Base-by-base conservation (phyloP, 2,888 invertebrate species). In the Leptogaster cylindrica region DNA sequence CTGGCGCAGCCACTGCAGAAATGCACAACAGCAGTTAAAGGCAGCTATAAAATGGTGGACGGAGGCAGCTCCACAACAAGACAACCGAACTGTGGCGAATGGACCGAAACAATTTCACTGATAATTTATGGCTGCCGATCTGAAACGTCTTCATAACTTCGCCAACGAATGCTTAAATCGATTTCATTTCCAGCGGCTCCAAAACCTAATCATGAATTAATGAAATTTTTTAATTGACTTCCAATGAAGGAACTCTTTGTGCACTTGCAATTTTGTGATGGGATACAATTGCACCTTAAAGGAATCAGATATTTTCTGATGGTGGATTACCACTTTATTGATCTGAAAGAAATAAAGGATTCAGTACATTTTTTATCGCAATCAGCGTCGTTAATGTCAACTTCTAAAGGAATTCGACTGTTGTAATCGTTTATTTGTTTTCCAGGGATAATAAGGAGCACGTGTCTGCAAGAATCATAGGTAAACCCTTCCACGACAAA, bases 171-270 rank as follows among this genome's bases (percentile, higher is more conserved):
- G 67, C 63, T 65, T 70, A 68, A 70, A 70, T 70, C 70, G 70
- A 70, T 70, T 70, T 68, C 68, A 66, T 70, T 52, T 70, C 67
- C 70, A 67, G 63, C 61, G 61, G 68, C 64, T 58, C 70, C 31
- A 70, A n/a, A 70, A 70, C 66, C 70, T 70, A 70, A 70, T 70
- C 70, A 68, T 52, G 55, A 31, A 65, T 68, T 68, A 70, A 70
- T 70, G 70, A 70, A 68, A 70, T 68, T 70, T 68, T 70, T 70
- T 68, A 68, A 70, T 70, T 70, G 66, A 33, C 66, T 68, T 68
- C 58, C 39, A 27, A 16, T 14, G 31, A 1, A 4, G 8, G 10
- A 31, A 16, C 16, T 18, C 18, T 41, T 41, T 10, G 41, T 41
- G 3, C 46, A 28, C 27, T 28, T 23, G 28, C 16, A 12, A 8